These are phyloP conservation scores for Oryctolagus cuniculus DNA, from an alignment of 2,113 vertebrate genomes.

Conservation along the genomic window mOryCun1.1 NC_091441.1:69937501-69938000, in stretches of 20 bases:
- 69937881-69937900: neutral
- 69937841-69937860: neutral
- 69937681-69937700: neutral
- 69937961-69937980: neutral
- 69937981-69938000: neutral
- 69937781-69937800: neutral
- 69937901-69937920: neutral
- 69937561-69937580: neutral
- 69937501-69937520: neutral
- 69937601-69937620: neutral
- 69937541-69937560: neutral
- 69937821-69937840: neutral
- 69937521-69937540: neutral
- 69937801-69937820: neutral
- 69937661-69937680: neutral
- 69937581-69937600: neutral
- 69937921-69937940: neutral
- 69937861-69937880: neutral
- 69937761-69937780: neutral
- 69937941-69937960: neutral
- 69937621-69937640: neutral
- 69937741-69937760: neutral
- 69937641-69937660: slow-evolving; percentile 9
- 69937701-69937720: neutral
- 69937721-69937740: neutral